These are phyloP conservation scores for Rhabdornis inornatus DNA, from an alignment of 2,113 vertebrate genomes.

Conservation along the genomic window DNA sequence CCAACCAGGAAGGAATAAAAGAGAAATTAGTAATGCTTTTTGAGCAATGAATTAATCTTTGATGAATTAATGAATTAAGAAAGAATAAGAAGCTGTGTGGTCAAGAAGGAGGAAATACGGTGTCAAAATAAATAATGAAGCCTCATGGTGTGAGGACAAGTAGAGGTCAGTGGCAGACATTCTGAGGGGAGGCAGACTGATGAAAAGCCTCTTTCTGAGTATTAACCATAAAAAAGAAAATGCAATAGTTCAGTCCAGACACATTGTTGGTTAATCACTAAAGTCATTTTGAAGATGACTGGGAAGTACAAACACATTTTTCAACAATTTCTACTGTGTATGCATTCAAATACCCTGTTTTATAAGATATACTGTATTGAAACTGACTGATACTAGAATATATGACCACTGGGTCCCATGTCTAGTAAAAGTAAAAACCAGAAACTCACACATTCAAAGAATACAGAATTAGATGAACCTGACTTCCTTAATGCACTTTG, in stretches of 20 bases:
- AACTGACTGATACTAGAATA: conserved; percentile 43
- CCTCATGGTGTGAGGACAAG: neutral
- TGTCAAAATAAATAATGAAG: conserved; percentile 33
- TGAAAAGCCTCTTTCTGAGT: conserved; percentile 24
- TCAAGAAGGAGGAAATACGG: neutral
- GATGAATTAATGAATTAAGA: neutral
- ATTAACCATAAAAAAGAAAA: conserved; percentile 40
- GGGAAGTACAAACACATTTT: conserved; percentile 37
- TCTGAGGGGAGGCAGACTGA: neutral
- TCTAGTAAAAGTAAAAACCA: neutral
- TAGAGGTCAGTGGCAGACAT: conserved; percentile 21
- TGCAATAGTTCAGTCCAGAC: conserved; percentile 19
- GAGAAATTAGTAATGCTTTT: neutral
- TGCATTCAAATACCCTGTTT: conserved; percentile 62
- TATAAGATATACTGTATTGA: conserved; percentile 31
- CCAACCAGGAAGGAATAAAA: neutral
- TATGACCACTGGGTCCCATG: neutral
- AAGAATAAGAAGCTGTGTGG: neutral
- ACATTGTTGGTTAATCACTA: conserved; percentile 46
- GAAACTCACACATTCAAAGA: neutral
- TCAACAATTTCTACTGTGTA: conserved; percentile 17
- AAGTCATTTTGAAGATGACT: conserved; percentile 50
- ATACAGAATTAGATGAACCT: conserved; percentile 5
- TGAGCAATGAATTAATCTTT: neutral
- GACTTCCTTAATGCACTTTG: neutral